phyloP scores from a whole-genome alignment of 2,113 vertebrate species.

The Peucedramus taeniatus region DNA sequence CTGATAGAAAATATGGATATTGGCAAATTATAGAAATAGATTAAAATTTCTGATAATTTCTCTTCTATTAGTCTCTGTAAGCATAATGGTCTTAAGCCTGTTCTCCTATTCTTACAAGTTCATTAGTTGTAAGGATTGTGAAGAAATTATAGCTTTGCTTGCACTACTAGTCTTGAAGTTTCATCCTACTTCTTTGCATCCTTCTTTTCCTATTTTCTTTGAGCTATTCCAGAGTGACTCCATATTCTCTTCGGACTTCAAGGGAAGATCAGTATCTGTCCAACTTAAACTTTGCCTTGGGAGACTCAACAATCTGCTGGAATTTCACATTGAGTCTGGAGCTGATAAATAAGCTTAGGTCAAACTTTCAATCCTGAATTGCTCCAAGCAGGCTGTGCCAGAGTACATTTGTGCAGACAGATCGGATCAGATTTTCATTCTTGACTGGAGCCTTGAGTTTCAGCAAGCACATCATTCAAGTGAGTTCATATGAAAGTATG shows the following conservation, averaged over 20 bases:
- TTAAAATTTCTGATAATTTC: not conserved
- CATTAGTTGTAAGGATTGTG: not conserved
- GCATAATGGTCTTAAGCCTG: not conserved
- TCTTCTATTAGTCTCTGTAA: not conserved
- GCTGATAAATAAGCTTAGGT: not conserved
- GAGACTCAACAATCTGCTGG: not conserved
- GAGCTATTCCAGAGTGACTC: not conserved
- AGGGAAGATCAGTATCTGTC: not conserved
- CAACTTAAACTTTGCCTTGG: not conserved
- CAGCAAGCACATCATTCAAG: not conserved
- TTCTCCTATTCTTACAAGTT: not conserved
- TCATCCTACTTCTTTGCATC: not conserved
- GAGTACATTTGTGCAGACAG: not conserved
- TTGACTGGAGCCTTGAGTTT: not conserved
- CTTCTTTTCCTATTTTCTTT: not conserved
- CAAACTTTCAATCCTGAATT: not conserved
- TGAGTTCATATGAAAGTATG: not conserved
- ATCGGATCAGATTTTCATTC: not conserved
- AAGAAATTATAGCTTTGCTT: not conserved
- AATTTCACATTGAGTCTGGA: not conserved
- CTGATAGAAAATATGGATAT: not conserved
- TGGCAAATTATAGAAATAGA: not conserved
- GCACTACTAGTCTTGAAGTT: not conserved
- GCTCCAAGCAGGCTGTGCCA: not conserved
- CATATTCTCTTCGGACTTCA: not conserved